Conservation (phyloP, 2,113 vertebrate genomes). For the Passer montanus region DNA sequence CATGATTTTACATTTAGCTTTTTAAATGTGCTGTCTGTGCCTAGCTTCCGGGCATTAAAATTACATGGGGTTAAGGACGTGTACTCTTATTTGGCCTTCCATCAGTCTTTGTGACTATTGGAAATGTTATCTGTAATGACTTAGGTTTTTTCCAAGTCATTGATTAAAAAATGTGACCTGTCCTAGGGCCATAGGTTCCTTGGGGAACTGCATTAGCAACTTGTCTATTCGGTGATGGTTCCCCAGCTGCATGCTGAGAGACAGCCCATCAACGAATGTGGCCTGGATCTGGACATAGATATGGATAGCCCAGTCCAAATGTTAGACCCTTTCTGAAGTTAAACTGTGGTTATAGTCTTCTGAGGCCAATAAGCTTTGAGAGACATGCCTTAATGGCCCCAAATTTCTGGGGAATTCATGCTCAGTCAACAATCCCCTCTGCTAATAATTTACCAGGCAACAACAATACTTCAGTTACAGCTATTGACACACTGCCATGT, state of each 20-base stretch:
- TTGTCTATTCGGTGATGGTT: neutral
- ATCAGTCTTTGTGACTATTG: constrained; percentile 13
- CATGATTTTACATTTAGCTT: neutral
- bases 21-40: neutral
- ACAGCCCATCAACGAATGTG: neutral
- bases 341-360: neutral
- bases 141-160: neutral
- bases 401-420: neutral
- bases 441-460: constrained; percentile 22
- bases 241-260: neutral
- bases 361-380: neutral
- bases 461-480: neutral
- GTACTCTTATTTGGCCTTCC: neutral
- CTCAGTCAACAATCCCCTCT: neutral
- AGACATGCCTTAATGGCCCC: neutral
- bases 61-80: neutral
- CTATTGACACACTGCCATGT: constrained; percentile 18
- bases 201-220: neutral
- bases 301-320: neutral
- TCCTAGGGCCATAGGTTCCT: neutral
- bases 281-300: neutral
- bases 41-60: constrained; percentile 11
- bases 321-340: neutral
- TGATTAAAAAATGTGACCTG: constrained; percentile 34
- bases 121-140: constrained; percentile 29